Percentiles rank a stretch among this genome's conserved stretches.
Evolutionary conservation across 2,888 invertebrate species (phyloP).

Genomic region (Agriotes lineatus): DNA sequence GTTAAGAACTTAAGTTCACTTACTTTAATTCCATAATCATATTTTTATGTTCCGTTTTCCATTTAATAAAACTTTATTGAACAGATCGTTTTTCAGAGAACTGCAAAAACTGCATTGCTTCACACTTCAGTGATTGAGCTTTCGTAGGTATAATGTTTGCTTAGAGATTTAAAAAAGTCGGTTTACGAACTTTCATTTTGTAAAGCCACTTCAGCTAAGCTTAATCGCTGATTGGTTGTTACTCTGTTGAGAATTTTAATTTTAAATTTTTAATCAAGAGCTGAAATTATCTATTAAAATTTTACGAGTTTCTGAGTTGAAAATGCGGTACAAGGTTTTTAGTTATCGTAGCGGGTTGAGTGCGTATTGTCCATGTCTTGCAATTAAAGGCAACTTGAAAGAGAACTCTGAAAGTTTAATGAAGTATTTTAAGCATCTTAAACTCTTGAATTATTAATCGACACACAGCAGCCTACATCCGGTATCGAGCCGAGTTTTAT

Average conservation of each 20-base stretch:
- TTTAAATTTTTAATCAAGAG: background rate
- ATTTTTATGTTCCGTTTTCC: no score
- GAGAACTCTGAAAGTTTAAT: constrained; percentile 31
- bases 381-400: constrained; percentile 31
- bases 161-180: no score
- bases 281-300: constrained; percentile 12
- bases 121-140: no score
- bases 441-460: constrained; percentile 32
- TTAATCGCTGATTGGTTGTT: no score
- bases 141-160: no score
- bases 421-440: constrained; percentile 35
- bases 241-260: background rate
- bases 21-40: no score
- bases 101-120: no score
- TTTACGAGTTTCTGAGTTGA: constrained; percentile 1
- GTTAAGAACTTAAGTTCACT: no score
- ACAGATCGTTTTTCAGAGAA: no score
- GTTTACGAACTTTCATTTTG: no score
- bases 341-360: constrained; percentile 6
- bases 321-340: constrained; percentile 6
- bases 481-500: constrained; percentile 12
- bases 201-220: no score
- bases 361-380: constrained; percentile 33
- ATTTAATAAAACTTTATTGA: no score
- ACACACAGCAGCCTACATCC: background rate